Conservation (phyloP, 53 echinoderm and acorn worm genomes). For the Apostichopus leukothele region DNA sequence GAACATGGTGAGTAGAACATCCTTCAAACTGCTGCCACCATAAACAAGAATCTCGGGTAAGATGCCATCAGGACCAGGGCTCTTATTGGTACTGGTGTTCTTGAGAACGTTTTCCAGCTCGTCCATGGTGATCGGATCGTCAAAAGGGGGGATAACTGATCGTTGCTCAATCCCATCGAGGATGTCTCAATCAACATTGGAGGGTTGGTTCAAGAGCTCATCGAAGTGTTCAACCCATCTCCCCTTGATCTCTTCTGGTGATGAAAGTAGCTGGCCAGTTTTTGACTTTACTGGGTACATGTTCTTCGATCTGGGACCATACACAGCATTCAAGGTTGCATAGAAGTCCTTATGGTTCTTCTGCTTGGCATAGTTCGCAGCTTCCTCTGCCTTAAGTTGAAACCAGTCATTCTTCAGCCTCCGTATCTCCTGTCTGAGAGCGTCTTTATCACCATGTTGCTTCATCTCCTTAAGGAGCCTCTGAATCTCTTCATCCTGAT, state of each 20-base stretch:
- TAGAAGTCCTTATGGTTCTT: constrained; percentile 36
- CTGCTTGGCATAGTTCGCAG: constrained; percentile 23
- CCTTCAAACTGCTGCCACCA: neutral
- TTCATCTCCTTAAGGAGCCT: constrained; percentile 10
- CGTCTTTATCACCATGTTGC: constrained; percentile 2
- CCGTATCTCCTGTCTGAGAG: constrained; percentile 25
- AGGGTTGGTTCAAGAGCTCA: constrained; percentile 25
- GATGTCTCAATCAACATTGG: constrained; percentile 22
- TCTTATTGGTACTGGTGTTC: constrained; percentile 4
- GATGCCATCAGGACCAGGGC: too few relatives aligned
- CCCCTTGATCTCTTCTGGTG: neutral
- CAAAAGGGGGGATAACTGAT: neutral
- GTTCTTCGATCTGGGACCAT: constrained; percentile 31
- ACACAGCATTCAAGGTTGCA: constrained; percentile 27
- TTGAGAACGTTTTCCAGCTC: constrained; percentile 5
- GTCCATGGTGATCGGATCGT: neutral
- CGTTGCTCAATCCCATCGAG: constrained; percentile 28
- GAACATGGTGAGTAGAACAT: constrained; percentile 8
- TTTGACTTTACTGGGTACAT: constrained; percentile 34
- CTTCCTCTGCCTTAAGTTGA: constrained; percentile 41
- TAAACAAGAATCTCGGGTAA: too few relatives aligned
- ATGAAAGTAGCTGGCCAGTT: neutral
- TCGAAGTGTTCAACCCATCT: constrained; percentile 40
- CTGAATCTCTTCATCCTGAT: constrained; percentile 43
- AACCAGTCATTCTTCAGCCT: constrained; percentile 44